Evolutionary conservation across 1,140 invertebrate species (phyloP).

Genomic region (Drosophila lini): DNA sequence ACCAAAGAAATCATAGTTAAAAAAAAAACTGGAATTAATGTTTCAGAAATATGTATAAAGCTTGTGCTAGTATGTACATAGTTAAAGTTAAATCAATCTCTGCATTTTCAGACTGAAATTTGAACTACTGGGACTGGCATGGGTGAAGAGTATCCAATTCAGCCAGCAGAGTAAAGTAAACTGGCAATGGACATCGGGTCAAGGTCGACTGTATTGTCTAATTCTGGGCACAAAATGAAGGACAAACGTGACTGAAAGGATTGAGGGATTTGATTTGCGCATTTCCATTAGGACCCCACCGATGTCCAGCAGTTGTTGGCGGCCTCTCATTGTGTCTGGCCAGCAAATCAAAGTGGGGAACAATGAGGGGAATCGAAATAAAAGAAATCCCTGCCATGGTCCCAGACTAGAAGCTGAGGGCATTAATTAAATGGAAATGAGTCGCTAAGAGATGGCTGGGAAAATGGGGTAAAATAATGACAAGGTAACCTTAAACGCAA

Average conservation of each 20-base stretch:
- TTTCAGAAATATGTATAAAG: background rate
- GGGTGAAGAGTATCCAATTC: conserved; percentile 15
- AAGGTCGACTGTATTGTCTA: conserved; percentile 24
- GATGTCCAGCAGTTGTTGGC: conserved; percentile 25
- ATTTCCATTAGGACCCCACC: conserved; percentile 27
- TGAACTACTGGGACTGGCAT: too few species aligned
- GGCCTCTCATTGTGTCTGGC: conserved; percentile 22
- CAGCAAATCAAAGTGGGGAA: conserved; percentile 19
- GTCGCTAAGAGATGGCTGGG: background rate
- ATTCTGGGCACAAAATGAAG: conserved; percentile 6
- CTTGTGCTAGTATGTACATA: background rate
- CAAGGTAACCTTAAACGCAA: too few species aligned
- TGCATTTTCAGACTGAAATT: background rate
- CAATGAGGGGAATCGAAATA: conserved; percentile 3
- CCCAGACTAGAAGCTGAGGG: background rate
- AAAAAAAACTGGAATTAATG: background rate
- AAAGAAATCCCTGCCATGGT: conserved; percentile 4
- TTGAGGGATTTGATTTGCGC: conserved; percentile 21
- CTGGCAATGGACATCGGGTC: conserved; percentile 15
- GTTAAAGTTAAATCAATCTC: background rate
- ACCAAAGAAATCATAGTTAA: background rate
- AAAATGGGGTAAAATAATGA: background rate
- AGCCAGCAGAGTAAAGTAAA: background rate
- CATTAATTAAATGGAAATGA: conserved; percentile 28
- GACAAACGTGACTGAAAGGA: conserved; percentile 32